Conservation (phyloP, 2,797 vertebrate species). For the Coracias cyanogaster region DNA sequence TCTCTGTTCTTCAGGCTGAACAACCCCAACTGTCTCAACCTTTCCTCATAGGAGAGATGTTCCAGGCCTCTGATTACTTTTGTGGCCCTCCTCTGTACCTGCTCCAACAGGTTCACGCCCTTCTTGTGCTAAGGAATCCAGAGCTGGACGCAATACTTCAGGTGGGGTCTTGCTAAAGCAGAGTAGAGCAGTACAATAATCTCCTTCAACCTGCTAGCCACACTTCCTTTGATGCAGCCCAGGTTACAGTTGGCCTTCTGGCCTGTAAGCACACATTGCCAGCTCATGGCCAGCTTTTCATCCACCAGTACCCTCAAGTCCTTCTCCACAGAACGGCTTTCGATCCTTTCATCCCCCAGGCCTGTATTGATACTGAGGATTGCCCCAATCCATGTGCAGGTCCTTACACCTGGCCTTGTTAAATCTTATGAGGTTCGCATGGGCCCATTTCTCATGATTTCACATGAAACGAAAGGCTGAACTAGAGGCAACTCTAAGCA, state of each 20-base stretch:
- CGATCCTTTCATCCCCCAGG: background rate
- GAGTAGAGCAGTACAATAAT: background rate
- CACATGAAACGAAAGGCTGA: background rate
- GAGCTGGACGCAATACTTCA: background rate
- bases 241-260: background rate
- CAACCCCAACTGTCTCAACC: background rate
- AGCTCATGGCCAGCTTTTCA: background rate
- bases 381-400: background rate
- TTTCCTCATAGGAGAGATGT: background rate
- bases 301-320: background rate
- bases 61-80: background rate
- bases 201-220: no score
- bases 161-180: rapidly evolving
- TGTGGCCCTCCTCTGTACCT: background rate
- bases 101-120: background rate
- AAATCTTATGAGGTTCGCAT: background rate
- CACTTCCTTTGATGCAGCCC: background rate
- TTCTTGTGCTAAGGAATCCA: background rate
- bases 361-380: background rate
- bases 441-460: background rate
- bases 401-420: background rate
- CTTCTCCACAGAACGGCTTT: rapidly evolving
- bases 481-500: background rate
- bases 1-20: background rate
- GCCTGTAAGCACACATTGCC: rapidly evolving